Conservation (phyloP, 2,797 vertebrate species). For the Schizopygopsis pylzovi region DNA sequence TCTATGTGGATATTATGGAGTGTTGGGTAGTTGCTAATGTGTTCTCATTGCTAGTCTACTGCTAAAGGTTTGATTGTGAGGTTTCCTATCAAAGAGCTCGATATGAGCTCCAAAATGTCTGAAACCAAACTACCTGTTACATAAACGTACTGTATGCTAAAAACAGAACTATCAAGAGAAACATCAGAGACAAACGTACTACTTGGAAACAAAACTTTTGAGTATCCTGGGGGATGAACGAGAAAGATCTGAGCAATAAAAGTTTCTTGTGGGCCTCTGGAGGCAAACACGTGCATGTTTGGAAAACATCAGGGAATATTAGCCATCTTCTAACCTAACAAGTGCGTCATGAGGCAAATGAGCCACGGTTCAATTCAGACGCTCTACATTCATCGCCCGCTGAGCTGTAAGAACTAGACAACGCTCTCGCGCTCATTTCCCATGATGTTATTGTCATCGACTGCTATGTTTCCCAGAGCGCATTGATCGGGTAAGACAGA, state of each 20-base stretch:
- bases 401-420: not conserved
- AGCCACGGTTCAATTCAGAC: conserved; percentile 18
- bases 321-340: conserved; percentile 1
- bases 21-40: not conserved
- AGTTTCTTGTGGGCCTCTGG: not conserved
- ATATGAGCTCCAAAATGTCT: not conserved
- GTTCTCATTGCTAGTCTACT: not conserved
- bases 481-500: conserved; percentile 10
- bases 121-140: not conserved
- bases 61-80: not conserved
- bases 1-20: not conserved
- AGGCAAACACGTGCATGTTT: not conserved
- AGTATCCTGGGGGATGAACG: not conserved
- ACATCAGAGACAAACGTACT: not conserved
- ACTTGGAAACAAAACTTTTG: not conserved
- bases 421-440: conserved; percentile 1
- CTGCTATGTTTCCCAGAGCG: conserved; percentile 2
- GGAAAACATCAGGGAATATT: conserved; percentile 7
- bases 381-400: not conserved
- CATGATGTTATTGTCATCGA: conserved; percentile 46
- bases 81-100: not conserved
- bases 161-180: not conserved
- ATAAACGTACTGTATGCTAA: not conserved
- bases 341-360: not conserved
- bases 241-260: not conserved